These are phyloP conservation scores for Aphidius colemani DNA, from an alignment of 2,888 invertebrate genomes.

Conservation along the genomic window DNA sequence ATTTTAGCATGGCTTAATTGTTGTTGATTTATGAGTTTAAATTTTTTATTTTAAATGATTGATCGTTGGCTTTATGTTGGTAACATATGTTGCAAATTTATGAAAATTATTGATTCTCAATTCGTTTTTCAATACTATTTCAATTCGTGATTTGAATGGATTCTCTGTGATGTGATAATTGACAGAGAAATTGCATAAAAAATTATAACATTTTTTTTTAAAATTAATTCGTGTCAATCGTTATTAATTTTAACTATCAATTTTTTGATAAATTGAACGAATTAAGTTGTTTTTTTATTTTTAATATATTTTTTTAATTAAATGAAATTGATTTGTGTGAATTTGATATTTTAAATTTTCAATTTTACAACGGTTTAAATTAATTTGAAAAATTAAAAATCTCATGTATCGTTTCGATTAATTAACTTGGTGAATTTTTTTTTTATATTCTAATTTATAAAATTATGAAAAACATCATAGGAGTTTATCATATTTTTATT, in stretches of 20 bases:
- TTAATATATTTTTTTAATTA: too few species aligned
- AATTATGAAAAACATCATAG: too few species aligned
- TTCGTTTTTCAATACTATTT: constrained; percentile 18
- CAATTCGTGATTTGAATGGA: constrained; percentile 22
- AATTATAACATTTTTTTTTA: neutral
- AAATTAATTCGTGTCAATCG: constrained; percentile 9
- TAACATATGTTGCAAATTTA: constrained; percentile 8
- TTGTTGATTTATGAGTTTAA: neutral
- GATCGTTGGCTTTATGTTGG: neutral
- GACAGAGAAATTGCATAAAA: constrained; percentile 17
- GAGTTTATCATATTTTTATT: too few species aligned
- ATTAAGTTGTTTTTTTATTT: neutral
- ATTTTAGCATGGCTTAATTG: neutral
- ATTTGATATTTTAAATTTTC: too few species aligned
- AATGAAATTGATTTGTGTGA: too few species aligned
- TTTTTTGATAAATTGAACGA: too few species aligned
- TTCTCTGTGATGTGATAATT: constrained; percentile 13
- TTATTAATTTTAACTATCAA: constrained; percentile 11
- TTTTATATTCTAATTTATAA: too few species aligned
- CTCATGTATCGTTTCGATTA: too few species aligned
- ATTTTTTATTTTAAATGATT: neutral
- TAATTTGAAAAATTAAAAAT: too few species aligned
- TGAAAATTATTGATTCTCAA: neutral
- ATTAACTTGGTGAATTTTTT: too few species aligned
- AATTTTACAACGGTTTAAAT: too few species aligned